Percentiles rank a stretch among this genome's conserved stretches.
phyloP scores from a whole-genome alignment of 2,113 vertebrate genomes.

The Steatornis caripensis region DNA sequence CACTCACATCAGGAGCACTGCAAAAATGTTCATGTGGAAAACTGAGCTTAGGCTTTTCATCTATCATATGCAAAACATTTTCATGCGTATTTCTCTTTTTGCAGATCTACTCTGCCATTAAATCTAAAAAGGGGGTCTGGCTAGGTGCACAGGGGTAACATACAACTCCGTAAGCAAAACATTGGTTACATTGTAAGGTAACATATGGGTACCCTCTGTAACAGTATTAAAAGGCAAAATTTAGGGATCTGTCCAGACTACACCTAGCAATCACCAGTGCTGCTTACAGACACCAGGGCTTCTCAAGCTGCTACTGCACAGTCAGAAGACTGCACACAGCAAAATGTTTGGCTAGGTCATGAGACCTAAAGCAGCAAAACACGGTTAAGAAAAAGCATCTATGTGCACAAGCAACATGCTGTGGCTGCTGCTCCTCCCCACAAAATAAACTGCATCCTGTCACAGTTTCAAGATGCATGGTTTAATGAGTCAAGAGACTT shows the following conservation, averaged over 20 bases:
- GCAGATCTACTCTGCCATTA: background rate
- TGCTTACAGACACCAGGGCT: background rate
- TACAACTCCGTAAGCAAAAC: background rate
- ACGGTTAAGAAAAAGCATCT: background rate
- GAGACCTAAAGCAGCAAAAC: background rate
- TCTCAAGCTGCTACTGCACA: background rate
- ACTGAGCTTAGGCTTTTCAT: background rate
- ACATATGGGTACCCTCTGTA: background rate
- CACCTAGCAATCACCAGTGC: background rate
- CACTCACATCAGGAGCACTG: background rate
- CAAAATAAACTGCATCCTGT: background rate
- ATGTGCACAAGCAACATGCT: rapidly evolving
- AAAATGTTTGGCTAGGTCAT: background rate
- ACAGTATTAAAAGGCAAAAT: background rate
- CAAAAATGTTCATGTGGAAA: background rate
- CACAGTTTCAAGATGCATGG: rapidly evolving
- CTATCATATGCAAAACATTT: rapidly evolving
- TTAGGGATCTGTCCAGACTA: background rate
- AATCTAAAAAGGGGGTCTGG: background rate
- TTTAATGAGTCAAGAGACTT: background rate
- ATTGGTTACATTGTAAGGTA: background rate
- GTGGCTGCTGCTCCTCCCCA: background rate
- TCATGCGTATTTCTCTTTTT: background rate
- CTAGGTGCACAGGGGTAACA: background rate
- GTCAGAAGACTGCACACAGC: background rate